These are phyloP conservation scores for Chrysogorgia sp. DNA, from an alignment of 92 coral and sea anemone species.

Conservation along the genomic window DNA sequence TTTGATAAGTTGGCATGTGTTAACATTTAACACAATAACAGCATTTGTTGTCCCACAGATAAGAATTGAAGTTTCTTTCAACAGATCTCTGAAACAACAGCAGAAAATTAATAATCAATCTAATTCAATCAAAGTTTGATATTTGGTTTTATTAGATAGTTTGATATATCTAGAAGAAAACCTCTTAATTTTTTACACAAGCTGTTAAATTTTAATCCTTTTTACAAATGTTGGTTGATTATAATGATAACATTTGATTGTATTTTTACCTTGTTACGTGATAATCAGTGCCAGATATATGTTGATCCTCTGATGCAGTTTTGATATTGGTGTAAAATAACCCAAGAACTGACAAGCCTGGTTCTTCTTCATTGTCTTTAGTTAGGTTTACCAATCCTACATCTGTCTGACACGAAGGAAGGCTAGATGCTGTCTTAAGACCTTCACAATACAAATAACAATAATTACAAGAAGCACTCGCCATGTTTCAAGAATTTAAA, in stretches of 20 bases:
- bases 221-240: too few relatives aligned
- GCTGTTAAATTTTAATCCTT: too few relatives aligned
- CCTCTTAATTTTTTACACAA: too few relatives aligned
- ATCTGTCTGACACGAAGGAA: too few relatives aligned
- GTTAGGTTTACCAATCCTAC: neutral
- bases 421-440: too few relatives aligned
- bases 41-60: constrained; percentile 84
- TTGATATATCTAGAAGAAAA: neutral
- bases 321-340: neutral
- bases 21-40: constrained; percentile 71
- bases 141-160: too few relatives aligned
- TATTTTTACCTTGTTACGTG: constrained; percentile 31
- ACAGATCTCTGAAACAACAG: constrained; percentile 66
- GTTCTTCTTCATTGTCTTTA: constrained; percentile 10
- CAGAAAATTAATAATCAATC: neutral
- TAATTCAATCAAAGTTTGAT: too few relatives aligned
- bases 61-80: constrained; percentile 76
- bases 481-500: too few relatives aligned
- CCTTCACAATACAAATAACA: neutral
- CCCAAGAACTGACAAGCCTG: constrained; percentile 33
- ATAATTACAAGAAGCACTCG: neutral
- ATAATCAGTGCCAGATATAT: neutral
- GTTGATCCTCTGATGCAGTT: neutral
- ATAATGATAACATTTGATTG: too few relatives aligned
- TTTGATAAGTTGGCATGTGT: constrained; percentile 78